Evolutionary conservation across 2,797 vertebrate genomes (phyloP), one percentile per base, ranked within the genome.

Genomic region (Myotis myotis): DNA sequence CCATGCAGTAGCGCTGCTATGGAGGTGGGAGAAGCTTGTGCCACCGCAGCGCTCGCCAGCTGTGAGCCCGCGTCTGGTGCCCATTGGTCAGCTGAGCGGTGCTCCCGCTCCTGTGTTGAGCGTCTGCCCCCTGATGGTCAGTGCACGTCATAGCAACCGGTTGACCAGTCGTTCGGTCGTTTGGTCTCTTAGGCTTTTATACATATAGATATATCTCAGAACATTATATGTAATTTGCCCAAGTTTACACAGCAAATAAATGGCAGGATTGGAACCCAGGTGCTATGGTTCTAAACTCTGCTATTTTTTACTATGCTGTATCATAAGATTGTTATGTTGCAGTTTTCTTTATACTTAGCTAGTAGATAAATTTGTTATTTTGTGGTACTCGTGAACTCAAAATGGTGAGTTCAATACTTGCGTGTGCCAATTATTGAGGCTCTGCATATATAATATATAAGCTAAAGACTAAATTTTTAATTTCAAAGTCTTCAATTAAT

Each of bases 261-360:
- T 74, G 64, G 5, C 49, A 82, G 51, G 71, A 75, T 3, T 78
- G 10, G n/a, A 95, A 87, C 30, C 64, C n/a, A 60, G 36, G 79
- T 41, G 93, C 7, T 93, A 70, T 87, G 36, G 25, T 8, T 68
- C 16, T 80, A 55, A 62, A 72, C n/a, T 64, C 49, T 95, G 55
- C 36, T 60, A 4, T 57, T 64, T 47, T 68, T 89, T 87, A 64
- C 49, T 82, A 33, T 64, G 44, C 76, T 82, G 83, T 17, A 6
- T 53, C 41, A 72, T 83, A 28, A 87, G 33, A 23, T 78, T 93
- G 33, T 93, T 76, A 85, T 60, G 41, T 86, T 95, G 49, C 28
- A 84, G 23, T 86, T 95, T 95, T 87, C 28, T 85, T 87, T 93
- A 80, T 90, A 91, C 9, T 95, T 95, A 84, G 20, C 19, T 75